Evolutionary conservation across 1,140 invertebrate genomes (phyloP).

Genomic region (Saccostrea cuccullata): DNA sequence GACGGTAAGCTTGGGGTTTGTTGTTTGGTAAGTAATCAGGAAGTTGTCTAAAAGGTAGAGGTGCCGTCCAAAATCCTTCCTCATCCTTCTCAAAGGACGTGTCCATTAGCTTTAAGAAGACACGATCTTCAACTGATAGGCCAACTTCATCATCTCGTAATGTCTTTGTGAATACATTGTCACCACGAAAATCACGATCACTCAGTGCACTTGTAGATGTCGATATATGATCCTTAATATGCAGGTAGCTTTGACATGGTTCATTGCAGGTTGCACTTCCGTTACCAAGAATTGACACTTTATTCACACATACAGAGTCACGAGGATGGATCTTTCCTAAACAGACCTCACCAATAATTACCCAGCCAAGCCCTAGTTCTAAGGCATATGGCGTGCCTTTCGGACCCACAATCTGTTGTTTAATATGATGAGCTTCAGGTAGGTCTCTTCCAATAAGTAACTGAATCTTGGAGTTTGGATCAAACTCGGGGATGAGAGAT

Average conservation of each 20-base stretch:
- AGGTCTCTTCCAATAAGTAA: conserved; percentile 59
- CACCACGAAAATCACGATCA: conserved; percentile 1
- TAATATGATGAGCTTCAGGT: conserved; percentile 43
- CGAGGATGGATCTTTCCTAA: conserved; percentile 47
- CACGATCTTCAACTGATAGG: not conserved
- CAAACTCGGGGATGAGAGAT: conserved; percentile 43
- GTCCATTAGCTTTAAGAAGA: conserved; percentile 7
- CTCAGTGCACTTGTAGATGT: conserved; percentile 6
- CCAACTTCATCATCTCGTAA: conserved; percentile 40
- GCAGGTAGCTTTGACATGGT: conserved; percentile 51
- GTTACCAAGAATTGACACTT: conserved; percentile 48
- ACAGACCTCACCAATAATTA: conserved; percentile 54
- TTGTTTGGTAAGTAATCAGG: conserved; percentile 15
- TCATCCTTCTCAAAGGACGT: not conserved
- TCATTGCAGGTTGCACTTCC: conserved; percentile 42
- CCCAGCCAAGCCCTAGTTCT: not conserved
- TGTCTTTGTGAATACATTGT: conserved; percentile 39
- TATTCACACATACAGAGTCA: conserved; percentile 33
- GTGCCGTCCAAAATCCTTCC: conserved; percentile 6
- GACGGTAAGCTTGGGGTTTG: not conserved
- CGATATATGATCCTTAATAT: conserved; percentile 36
- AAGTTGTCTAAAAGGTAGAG: not conserved
- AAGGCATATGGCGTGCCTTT: conserved; percentile 53
- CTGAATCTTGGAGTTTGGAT: conserved; percentile 42
- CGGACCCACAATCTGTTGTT: conserved; percentile 46